Conservation (phyloP, 2,797 vertebrate genomes). For the Sebastes nivosus region DNA sequence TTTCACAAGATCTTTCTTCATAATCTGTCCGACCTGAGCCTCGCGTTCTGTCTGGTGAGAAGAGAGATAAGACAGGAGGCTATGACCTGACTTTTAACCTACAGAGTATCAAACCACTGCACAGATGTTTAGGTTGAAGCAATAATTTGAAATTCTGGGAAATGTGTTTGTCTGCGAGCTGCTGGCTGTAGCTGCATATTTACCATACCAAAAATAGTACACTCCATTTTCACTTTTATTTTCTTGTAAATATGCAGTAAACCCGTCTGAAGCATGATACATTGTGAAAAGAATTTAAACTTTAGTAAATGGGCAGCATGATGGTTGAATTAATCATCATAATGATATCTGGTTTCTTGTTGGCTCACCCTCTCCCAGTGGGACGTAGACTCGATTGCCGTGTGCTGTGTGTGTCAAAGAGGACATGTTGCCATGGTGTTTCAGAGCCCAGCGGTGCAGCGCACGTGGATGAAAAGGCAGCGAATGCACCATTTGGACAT, state of each 20-base stretch:
- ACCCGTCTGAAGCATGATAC: neutral
- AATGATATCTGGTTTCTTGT: neutral
- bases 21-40: neutral
- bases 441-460: conserved; percentile 79
- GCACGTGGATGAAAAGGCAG: conserved; percentile 71
- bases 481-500: conserved; percentile 37
- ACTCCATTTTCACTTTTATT: neutral
- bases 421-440: conserved; percentile 73
- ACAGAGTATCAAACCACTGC: neutral
- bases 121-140: neutral
- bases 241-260: neutral
- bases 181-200: too few relatives aligned
- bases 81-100: neutral
- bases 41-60: neutral
- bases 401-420: conserved; percentile 78
- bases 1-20: neutral
- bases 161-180: neutral
- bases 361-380: conserved; percentile 80
- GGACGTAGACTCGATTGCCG: conserved; percentile 76
- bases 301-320: neutral
- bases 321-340: neutral
- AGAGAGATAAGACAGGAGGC: neutral
- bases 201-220: neutral
- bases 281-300: neutral
- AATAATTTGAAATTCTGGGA: neutral